Conservation (phyloP, 2,888 invertebrate species). For the Beris morrisii region DNA sequence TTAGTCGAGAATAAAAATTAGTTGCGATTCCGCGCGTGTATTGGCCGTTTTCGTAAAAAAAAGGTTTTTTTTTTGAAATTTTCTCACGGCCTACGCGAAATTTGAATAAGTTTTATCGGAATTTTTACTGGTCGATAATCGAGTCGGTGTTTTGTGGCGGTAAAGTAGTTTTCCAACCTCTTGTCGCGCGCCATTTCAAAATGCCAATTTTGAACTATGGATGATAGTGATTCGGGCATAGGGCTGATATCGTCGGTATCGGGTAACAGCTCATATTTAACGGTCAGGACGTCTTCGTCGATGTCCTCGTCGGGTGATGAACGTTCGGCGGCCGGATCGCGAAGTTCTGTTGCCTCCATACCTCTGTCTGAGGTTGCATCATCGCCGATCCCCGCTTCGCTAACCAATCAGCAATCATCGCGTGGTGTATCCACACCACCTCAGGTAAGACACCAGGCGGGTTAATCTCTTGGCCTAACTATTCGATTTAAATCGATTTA, state of each 20-base stretch:
- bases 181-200: slow-evolving; percentile 10
- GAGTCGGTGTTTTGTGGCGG: no score
- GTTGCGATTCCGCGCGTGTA: no score
- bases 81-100: no score
- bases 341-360: slow-evolving; percentile 37
- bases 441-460: slow-evolving; percentile 13
- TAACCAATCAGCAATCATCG: slow-evolving; percentile 15
- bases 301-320: slow-evolving; percentile 39
- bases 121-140: no score
- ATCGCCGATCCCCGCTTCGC: slow-evolving; percentile 21
- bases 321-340: slow-evolving; percentile 37
- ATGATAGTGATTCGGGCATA: slow-evolving; percentile 36
- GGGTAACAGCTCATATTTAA: slow-evolving; percentile 21
- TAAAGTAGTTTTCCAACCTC: no score
- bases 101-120: no score
- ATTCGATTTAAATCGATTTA: slow-evolving; percentile 1
- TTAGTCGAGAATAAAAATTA: no score
- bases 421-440: slow-evolving; percentile 22
- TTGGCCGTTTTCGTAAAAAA: no score
- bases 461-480: no score
- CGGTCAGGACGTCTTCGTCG: slow-evolving; percentile 30
- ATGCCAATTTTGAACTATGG: slow-evolving; percentile 35
- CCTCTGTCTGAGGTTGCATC: slow-evolving; percentile 27
- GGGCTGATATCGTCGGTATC: slow-evolving; percentile 18
- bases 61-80: no score